Base-by-base conservation (phyloP, 1,140 invertebrate genomes). In the Bemisia tabaci region DNA sequence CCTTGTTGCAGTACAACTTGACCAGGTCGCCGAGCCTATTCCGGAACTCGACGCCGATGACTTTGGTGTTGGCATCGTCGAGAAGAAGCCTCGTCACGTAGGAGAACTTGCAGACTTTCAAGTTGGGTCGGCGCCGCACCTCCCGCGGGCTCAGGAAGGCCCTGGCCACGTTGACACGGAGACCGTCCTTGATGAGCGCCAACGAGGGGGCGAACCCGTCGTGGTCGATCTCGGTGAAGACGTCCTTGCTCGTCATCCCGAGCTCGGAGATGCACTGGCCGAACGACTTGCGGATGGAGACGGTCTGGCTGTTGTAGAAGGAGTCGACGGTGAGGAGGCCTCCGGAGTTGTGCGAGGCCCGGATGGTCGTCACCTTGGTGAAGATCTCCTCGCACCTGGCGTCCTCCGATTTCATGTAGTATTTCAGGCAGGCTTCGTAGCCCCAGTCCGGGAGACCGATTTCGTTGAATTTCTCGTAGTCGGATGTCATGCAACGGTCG, bases 61-160 rank as follows among this genome's bases (percentile, higher is more conserved):
- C 66, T 59, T 22, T 26, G 0, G 84, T 86, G 39, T 74, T 76
- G 0, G 75, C 78, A 0, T 77, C 68, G 59, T 87, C 80, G 12
- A 89, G 81, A 0, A 87, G 60, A 63, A 90, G 76, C 70, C 85
- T 83, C 68, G 87, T 80, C 0, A 84, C 87, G 17, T 82, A 76
- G 0, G 86, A 84, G 69, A 84, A 79, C 0, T 87, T 75, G 65
- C 83, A 82, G 21, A 92, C 79, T 72, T 91, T 85, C 0, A 92
- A 78, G 77, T 93, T 90, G 48, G 80, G 79, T 22, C 91, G 79
- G 60, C 85, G 79, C 70, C 84, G 81, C n/a, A 87, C 89, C 0
- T 67, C 62, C 33, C 5, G 17, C 5, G 33, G 33, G 23, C 89
- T 79, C 0, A 97, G 79, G 77, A 92, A 97, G 0, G 91, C 92